A percentile compares a stretch with the other conserved stretches of the same genome.
Conservation (phyloP, 2,888 invertebrate species). For the Argynnis bischoffii region DNA sequence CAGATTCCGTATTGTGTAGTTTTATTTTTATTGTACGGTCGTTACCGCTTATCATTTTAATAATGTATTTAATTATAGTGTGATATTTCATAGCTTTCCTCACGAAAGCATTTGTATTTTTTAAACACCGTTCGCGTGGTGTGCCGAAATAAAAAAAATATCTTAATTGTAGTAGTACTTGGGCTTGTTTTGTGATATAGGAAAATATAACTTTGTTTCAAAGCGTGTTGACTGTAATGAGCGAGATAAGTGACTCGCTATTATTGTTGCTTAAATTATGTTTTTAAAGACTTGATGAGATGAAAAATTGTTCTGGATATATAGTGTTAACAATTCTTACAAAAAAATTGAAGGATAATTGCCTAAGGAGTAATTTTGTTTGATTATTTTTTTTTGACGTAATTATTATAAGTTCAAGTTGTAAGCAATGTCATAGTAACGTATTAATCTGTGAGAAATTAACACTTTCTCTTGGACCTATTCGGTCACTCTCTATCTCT, state of each 20-base stretch:
- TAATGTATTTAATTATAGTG: constrained; percentile 46
- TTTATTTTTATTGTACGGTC: constrained; percentile 41
- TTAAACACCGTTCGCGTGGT: constrained; percentile 65
- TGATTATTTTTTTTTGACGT: background rate
- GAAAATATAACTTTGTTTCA: constrained; percentile 74
- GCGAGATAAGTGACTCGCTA: constrained; percentile 55
- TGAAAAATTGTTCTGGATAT: constrained; percentile 28
- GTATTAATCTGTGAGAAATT: no score
- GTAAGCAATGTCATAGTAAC: no score
- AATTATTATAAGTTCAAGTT: no score
- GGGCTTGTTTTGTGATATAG: constrained; percentile 74
- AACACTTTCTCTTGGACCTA: no score
- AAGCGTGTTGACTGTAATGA: constrained; percentile 74
- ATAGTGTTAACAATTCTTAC: background rate
- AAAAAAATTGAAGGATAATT: constrained; percentile 1
- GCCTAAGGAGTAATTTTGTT: background rate
- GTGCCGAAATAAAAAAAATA: constrained; percentile 70
- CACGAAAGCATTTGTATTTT: constrained; percentile 46
- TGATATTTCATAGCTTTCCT: constrained; percentile 43
- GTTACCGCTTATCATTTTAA: constrained; percentile 45
- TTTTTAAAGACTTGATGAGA: constrained; percentile 24
- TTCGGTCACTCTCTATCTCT: no score
- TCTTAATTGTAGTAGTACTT: constrained; percentile 68
- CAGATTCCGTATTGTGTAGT: constrained; percentile 38
- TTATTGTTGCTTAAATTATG: constrained; percentile 35